Percentiles rank a stretch among this genome's conserved stretches.
These are phyloP conservation scores for Linnaemya vulpina DNA, from an alignment of 2,888 invertebrate species.

Conservation along the genomic window DNA sequence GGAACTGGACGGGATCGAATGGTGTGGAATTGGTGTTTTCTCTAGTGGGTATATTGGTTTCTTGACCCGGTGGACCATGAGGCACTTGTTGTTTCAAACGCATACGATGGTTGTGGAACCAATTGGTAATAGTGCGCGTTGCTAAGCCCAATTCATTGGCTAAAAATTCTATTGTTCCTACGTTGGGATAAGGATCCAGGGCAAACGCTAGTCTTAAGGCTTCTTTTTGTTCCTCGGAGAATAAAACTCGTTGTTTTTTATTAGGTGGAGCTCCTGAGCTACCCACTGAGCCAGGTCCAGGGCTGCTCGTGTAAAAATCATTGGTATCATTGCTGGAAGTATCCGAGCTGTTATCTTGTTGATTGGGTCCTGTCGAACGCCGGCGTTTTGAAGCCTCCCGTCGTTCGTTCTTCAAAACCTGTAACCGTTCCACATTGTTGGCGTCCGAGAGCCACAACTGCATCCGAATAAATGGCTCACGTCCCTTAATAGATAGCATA, in stretches of 20 bases:
- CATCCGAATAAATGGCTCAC: slow-evolving; percentile 98
- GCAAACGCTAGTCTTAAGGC: slow-evolving; percentile 96
- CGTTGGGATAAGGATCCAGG: slow-evolving; percentile 98
- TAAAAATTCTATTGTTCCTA: slow-evolving; percentile 97
- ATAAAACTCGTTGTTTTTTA: slow-evolving; percentile 96
- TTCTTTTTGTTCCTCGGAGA: slow-evolving; percentile 99
- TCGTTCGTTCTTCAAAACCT: slow-evolving; percentile 94
- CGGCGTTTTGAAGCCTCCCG: slow-evolving; percentile 95
- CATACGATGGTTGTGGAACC: slow-evolving; percentile 99
- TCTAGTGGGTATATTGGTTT: slow-evolving; percentile 87
- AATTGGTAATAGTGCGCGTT: slow-evolving; percentile 98
- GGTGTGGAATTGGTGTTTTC: slow-evolving; percentile 88
- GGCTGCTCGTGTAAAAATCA: slow-evolving; percentile 93
- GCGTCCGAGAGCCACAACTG: slow-evolving; percentile 98
- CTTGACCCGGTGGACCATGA: slow-evolving; percentile 88
- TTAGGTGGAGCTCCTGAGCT: slow-evolving; percentile 90
- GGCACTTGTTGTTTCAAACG: slow-evolving; percentile 95
- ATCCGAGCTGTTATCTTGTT: slow-evolving; percentile 93
- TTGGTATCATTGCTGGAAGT: slow-evolving; percentile 95
- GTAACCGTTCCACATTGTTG: slow-evolving; percentile 96
- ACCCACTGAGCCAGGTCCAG: slow-evolving; percentile 86
- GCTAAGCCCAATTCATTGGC: slow-evolving; percentile 95
- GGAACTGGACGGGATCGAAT: slow-evolving; percentile 96
- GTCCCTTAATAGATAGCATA: slow-evolving; percentile 98
- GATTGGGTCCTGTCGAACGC: slow-evolving; percentile 91